Conservation (phyloP, 2,888 invertebrate genomes). For the Clanis bilineata region DNA sequence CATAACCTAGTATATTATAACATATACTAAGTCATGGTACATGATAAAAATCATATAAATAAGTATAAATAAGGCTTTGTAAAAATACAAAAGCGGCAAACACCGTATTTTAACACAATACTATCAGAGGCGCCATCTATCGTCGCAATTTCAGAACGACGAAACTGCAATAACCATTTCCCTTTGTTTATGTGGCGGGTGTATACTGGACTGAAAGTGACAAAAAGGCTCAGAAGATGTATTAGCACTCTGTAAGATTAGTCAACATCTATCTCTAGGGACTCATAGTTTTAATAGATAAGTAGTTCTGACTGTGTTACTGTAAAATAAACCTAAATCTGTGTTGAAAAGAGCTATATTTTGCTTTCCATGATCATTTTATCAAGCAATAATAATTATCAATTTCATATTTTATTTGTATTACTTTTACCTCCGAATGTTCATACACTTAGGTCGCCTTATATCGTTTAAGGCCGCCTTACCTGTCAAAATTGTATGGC, state of each 20-base stretch:
- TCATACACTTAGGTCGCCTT: too few relatives aligned
- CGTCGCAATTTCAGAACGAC: neutral
- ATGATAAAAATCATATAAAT: too few relatives aligned
- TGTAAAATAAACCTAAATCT: neutral
- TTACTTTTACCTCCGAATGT: too few relatives aligned
- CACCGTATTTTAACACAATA: neutral
- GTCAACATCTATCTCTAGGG: neutral
- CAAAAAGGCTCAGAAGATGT: conserved; percentile 9
- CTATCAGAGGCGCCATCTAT: neutral
- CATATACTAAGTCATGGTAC: too few relatives aligned
- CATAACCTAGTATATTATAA: too few relatives aligned
- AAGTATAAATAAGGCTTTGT: too few relatives aligned
- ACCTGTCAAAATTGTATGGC: too few relatives aligned
- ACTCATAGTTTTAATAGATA: neutral
- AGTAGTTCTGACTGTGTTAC: neutral
- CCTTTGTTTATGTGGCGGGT: neutral
- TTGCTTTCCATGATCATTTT: neutral
- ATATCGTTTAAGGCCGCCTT: too few relatives aligned
- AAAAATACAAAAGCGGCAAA: too few relatives aligned
- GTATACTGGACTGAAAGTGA: neutral
- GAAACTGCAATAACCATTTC: neutral
- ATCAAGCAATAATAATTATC: too few relatives aligned
- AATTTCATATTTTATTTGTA: too few relatives aligned
- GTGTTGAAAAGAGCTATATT: neutral
- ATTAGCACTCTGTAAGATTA: conserved; percentile 12